A percentile compares a stretch with the other conserved stretches of the same genome.
These are phyloP conservation scores for Crossaster papposus DNA, from an alignment of 53 echinoderm and acorn worm genomes.

Conservation along the genomic window DNA sequence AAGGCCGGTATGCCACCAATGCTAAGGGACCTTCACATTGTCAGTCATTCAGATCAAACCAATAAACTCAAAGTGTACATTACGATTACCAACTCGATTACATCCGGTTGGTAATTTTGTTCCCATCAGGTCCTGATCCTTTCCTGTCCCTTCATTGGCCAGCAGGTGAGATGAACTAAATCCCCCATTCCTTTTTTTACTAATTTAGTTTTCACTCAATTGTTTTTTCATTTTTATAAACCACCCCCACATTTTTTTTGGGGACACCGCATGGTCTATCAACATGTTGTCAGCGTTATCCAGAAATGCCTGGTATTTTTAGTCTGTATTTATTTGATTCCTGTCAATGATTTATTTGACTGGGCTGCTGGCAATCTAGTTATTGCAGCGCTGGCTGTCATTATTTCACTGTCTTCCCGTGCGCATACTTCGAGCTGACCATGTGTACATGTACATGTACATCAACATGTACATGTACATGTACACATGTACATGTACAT, in stretches of 20 bases:
- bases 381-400: not conserved
- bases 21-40: not conserved
- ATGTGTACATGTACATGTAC: too few relatives aligned
- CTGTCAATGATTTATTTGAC: not conserved
- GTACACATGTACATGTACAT: not conserved
- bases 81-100: not conserved
- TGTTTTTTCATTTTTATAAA: not conserved
- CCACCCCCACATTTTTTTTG: not conserved
- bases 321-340: constrained; percentile 9
- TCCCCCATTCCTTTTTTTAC: not conserved
- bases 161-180: not conserved
- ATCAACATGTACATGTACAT: too few relatives aligned
- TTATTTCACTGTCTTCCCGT: not conserved
- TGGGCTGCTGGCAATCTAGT: not conserved
- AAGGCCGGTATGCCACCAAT: not conserved
- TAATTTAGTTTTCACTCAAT: not conserved
- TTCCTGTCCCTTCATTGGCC: not conserved
- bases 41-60: not conserved
- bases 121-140: not conserved
- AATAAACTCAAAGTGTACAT: constrained; percentile 1
- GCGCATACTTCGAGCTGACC: too few relatives aligned
- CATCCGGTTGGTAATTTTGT: not conserved
- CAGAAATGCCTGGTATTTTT: not conserved
- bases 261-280: not conserved
- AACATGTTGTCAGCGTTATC: not conserved